Conservation (phyloP, 2,888 invertebrate species). For the Arenicola marina region DNA sequence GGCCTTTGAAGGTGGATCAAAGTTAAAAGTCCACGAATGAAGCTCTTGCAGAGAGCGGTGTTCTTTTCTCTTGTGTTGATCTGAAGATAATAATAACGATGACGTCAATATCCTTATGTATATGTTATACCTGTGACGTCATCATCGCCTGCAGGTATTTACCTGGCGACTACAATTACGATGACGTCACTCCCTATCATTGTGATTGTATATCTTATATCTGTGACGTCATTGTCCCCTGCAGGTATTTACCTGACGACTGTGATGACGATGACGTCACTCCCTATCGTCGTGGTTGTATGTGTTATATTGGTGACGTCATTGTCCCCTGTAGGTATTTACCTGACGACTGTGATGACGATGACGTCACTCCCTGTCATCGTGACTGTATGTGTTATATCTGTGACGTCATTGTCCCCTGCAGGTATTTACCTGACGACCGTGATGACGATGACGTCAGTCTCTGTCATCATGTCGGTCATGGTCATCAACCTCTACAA, state of each 20-base stretch:
- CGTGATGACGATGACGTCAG: conserved; percentile 67
- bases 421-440: conserved; percentile 67
- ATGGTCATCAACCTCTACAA: conserved; percentile 67
- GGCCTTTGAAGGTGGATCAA: too few species aligned
- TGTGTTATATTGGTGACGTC: conserved; percentile 37
- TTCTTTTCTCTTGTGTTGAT: too few species aligned
- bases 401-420: not conserved
- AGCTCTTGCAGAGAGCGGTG: too few species aligned
- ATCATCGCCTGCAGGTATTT: conserved; percentile 64
- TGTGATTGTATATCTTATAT: conserved; percentile 61
- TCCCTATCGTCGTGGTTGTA: conserved; percentile 62
- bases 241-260: conserved; percentile 67
- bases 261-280: conserved; percentile 67
- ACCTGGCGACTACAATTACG: conserved; percentile 67
- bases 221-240: not conserved
- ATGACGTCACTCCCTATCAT: conserved; percentile 63
- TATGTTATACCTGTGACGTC: conserved; percentile 38
- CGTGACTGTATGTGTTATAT: conserved; percentile 62
- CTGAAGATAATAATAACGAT: conserved; percentile 68
- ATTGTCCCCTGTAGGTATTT: conserved; percentile 62
- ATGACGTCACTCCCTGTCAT: conserved; percentile 64
- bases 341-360: conserved; percentile 67
- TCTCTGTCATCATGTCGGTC: conserved; percentile 65
- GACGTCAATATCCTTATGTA: conserved; percentile 63
- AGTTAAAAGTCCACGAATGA: too few species aligned